These are phyloP conservation scores for Acleris emargana DNA, from an alignment of 2,888 invertebrate genomes.

Conservation along the genomic window DNA sequence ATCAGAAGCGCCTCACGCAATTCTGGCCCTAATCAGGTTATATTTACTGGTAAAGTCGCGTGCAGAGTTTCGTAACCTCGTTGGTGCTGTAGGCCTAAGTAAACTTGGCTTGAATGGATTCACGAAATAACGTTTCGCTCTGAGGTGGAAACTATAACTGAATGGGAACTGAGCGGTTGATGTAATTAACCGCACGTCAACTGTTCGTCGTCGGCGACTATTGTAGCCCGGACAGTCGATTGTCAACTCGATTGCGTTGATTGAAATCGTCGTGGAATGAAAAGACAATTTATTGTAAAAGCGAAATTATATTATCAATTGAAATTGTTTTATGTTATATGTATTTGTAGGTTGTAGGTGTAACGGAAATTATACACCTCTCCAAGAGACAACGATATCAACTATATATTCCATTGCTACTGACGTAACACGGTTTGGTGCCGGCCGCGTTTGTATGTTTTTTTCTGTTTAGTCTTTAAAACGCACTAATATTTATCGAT, in stretches of 20 bases:
- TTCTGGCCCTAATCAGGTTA: slow-evolving; percentile 1
- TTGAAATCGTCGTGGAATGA: slow-evolving; percentile 10
- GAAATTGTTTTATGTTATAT: too few relatives aligned
- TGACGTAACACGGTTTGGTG: too few relatives aligned
- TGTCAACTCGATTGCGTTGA: slow-evolving; percentile 31
- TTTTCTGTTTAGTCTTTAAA: too few relatives aligned
- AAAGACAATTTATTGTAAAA: not conserved
- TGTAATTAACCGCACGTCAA: slow-evolving; percentile 43
- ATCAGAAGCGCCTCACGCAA: slow-evolving; percentile 11
- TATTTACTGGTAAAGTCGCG: slow-evolving; percentile 25
- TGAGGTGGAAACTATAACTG: slow-evolving; percentile 37
- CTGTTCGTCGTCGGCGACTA: slow-evolving; percentile 33
- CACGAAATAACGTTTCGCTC: slow-evolving; percentile 44
- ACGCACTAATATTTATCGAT: too few relatives aligned
- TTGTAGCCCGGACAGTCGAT: slow-evolving; percentile 40
- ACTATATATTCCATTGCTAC: too few relatives aligned
- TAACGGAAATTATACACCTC: too few relatives aligned
- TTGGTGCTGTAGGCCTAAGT: slow-evolving; percentile 33
- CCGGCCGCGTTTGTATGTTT: too few relatives aligned
- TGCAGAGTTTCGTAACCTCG: slow-evolving; percentile 18
- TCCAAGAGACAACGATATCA: too few relatives aligned
- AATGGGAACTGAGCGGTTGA: slow-evolving; percentile 44
- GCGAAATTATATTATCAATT: too few relatives aligned
- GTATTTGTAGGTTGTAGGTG: too few relatives aligned
- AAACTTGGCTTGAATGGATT: slow-evolving; percentile 45